Base-by-base conservation (phyloP, 2,888 invertebrate species). In the Drosophila prolongata region DNA sequence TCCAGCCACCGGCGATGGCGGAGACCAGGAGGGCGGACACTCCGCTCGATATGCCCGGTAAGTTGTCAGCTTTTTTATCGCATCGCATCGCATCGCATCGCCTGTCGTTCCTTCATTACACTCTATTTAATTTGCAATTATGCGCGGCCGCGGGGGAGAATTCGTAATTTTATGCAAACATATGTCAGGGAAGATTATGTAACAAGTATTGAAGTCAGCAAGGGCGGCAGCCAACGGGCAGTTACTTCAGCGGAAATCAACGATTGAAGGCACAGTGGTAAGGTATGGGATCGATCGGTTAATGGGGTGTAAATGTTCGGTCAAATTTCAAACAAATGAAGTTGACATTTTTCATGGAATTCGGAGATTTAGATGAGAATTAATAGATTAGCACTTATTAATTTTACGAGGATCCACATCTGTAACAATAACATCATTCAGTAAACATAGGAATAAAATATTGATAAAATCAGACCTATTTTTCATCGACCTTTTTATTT, bases 161-260 rank as follows among this genome's bases (percentile, higher is more conserved):
- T 56, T 60, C 67, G 57, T 55, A 70, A 85, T 87, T 82, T 85
- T 85, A 87, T 85, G 87, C 84, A 85, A 83, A 80, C 87, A 85
- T 87, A 87, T 87, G 84, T 85, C 87, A 76, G 70, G 59, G 65
- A 65, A 70, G 83, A 85, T 87, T 86, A 86, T 85, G 73, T 79
- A 80, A 77, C 75, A 75, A 77, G 78, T 68, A 79, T 74, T 70
- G 66, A 70, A 65, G 66, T 64, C 50, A 52, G 40, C 54, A 53
- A 49, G 46, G 59, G 47, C 46, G 68, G 50, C 58, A 58, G 44
- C 40, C 37, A 35, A n/a, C 49, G 44, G 35, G 46, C 53, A 42
- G 37, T 47, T 19, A 38, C 40, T 60, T 37, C 49, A 40, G 16
- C 40, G 46, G 38, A 27, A 64, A 35, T 46, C 44, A 43, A 27